phyloP scores from a whole-genome alignment of 92 coral and sea anemone species.

The Diadumene lineata region DNA sequence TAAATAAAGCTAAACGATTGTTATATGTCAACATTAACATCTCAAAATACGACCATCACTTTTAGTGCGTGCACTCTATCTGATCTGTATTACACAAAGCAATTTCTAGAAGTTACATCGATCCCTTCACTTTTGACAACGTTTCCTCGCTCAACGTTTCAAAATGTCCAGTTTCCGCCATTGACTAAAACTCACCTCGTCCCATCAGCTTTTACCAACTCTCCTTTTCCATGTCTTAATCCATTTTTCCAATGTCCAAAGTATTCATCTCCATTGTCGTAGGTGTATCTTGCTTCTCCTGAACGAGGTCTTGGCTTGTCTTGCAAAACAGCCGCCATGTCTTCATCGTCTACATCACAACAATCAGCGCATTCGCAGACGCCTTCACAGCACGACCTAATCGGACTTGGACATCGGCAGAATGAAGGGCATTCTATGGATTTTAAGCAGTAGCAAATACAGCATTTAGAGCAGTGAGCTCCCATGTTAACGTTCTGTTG shows the following conservation, averaged over 20 bases:
- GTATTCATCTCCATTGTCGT: conserved; percentile 65
- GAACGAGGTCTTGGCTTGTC: conserved; percentile 14
- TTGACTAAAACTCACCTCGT: conserved; percentile 44
- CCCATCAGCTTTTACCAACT: conserved; percentile 55
- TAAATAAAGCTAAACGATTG: no score
- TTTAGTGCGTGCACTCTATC: no score
- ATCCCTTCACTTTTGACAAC: no score
- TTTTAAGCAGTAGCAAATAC: conserved; percentile 61
- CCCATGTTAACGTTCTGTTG: no score
- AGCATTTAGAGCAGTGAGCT: conserved; percentile 49
- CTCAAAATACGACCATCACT: no score
- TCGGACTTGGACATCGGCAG: conserved; percentile 44
- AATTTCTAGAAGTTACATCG: no score
- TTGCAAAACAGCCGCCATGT: conserved; percentile 42
- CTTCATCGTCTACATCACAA: conserved; percentile 70
- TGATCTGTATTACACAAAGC: no score
- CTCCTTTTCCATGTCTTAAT: conserved; percentile 73
- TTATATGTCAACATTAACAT: no score
- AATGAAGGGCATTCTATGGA: conserved; percentile 40
- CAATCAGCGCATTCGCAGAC: conserved; percentile 78
- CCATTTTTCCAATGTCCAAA: conserved; percentile 57
- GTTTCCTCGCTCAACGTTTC: no score
- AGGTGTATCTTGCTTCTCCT: conserved; percentile 38
- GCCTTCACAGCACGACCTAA: conserved; percentile 45
- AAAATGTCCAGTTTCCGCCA: no score